Evolutionary conservation across 1,140 invertebrate genomes (phyloP), one percentile per base, ranked within the genome.

Genomic region (Linepithema humile): DNA sequence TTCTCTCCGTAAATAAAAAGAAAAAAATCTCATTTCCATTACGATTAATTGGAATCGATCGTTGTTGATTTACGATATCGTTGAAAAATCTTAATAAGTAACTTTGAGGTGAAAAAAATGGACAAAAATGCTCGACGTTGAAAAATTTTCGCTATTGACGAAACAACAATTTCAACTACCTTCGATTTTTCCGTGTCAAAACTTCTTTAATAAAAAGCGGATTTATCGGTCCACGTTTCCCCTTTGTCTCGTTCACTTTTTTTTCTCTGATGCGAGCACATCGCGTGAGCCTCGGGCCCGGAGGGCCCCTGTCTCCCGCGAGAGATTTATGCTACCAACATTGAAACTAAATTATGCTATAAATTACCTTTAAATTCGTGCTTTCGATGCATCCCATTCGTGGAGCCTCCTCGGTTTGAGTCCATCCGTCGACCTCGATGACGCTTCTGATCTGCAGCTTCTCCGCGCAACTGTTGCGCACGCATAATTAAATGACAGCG

Each of bases 261-360:
- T 80, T 87, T 65, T 78, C 85, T 57, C 59, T 23, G 48, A 77
- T 23, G 55, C 53, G 38, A 45, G 57, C 78, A 70, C 62, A 35
- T 80, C 67, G 62, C 77, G n/a, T 20, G 45, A 15, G 23, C 70
- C 23, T 43, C 43, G 32, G 59, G 38, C 50, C 82, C 64, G 65
- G 59, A 45, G 65, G 59, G 48, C 75, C 77, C 82, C 77, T 87
- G 80, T 89, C 85, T 78, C 69, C 32, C 38, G 40, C 55, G 45
- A 59, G 45, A 90, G 83, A 90, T 90, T 90, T 90, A 90, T 90
- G 60, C 64, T 78, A 82, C 80, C 78, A 83, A 90, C 85, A 87
- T 90, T 89, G 83, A 90, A 89, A 88, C 72, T 86, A 90, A 90
- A 88, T 89, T 90, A 88, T 86, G 60, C 86, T 87, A 90, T 90